Conservation (phyloP, 2,888 invertebrate species). For the Choreutis nemorana region DNA sequence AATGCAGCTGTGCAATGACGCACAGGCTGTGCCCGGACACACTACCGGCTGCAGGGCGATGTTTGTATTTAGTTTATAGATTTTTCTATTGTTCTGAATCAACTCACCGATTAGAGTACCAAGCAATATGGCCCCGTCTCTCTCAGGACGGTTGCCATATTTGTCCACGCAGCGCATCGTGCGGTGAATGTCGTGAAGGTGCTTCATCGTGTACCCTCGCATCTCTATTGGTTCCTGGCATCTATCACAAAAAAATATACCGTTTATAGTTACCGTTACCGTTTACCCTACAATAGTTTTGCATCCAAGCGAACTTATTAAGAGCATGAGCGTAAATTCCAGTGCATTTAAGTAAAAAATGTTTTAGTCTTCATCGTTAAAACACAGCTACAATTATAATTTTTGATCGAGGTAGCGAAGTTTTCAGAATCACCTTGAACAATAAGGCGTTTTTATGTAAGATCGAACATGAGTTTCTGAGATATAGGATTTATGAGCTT, state of each 20-base stretch:
- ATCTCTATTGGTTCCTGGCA: conserved; percentile 75
- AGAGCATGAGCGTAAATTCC: neutral
- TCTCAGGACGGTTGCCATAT: conserved; percentile 70
- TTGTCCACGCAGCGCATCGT: conserved; percentile 73
- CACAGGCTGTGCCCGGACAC: too few species aligned
- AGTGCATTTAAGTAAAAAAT: too few species aligned
- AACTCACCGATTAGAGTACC: conserved; percentile 70
- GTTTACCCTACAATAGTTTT: neutral
- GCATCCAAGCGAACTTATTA: neutral
- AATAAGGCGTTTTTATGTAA: too few species aligned
- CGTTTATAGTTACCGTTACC: neutral
- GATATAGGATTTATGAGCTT: too few species aligned
- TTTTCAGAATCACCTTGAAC: too few species aligned
- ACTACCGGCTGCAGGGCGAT: too few species aligned
- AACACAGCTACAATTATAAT: too few species aligned
- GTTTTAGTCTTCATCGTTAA: too few species aligned
- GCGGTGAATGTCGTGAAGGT: conserved; percentile 61
- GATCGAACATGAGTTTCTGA: too few species aligned
- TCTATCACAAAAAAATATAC: conserved; percentile 21
- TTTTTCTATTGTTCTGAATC: conserved; percentile 4
- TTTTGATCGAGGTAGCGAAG: too few species aligned
- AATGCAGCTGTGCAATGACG: too few species aligned
- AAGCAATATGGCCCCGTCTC: conserved; percentile 73
- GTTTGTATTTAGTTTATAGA: too few species aligned
- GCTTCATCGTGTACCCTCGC: conserved; percentile 63